Evolutionary conservation across 2,797 vertebrate genomes (phyloP).

Genomic region (Telmatherina bonti): DNA sequence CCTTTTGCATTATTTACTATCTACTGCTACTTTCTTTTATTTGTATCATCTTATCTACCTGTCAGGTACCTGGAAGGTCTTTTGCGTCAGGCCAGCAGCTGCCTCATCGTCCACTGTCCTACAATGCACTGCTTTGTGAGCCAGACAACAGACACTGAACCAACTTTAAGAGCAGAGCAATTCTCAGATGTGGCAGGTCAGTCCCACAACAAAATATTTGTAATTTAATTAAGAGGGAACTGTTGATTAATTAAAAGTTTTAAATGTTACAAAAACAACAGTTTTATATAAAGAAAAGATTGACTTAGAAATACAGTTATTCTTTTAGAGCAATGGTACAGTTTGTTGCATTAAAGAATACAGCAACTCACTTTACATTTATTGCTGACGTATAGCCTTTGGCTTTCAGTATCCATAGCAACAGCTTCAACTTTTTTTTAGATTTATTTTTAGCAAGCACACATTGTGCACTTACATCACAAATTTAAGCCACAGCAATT

Average conservation of each 20-base stretch:
- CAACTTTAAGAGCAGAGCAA: slow-evolving; percentile 89
- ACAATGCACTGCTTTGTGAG: slow-evolving; percentile 88
- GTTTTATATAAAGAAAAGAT: background rate
- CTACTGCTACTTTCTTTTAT: background rate
- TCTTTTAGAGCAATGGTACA: background rate
- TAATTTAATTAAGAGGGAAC: background rate
- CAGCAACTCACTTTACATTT: slow-evolving; percentile 2
- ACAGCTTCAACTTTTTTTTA: slow-evolving; percentile 15
- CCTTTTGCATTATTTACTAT: background rate
- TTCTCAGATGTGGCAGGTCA: slow-evolving; percentile 92
- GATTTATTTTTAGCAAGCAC: background rate
- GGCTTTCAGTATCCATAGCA: slow-evolving; percentile 15
- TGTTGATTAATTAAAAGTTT: background rate
- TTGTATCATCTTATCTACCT: slow-evolving; percentile 5
- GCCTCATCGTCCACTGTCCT: slow-evolving; percentile 87
- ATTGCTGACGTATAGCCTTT: background rate
- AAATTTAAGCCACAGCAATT: background rate
- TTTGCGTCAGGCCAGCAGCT: slow-evolving; percentile 90
- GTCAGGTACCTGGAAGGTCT: slow-evolving; percentile 92
- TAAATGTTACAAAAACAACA: background rate
- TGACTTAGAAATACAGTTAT: background rate
- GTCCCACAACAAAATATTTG: slow-evolving; percentile 13
- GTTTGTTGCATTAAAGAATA: background rate
- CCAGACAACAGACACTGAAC: slow-evolving; percentile 81
- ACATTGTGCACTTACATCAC: background rate